These are phyloP conservation scores for Meriones psammophilus DNA, from an alignment of 2,797 vertebrate species.

Conservation along the genomic window DNA sequence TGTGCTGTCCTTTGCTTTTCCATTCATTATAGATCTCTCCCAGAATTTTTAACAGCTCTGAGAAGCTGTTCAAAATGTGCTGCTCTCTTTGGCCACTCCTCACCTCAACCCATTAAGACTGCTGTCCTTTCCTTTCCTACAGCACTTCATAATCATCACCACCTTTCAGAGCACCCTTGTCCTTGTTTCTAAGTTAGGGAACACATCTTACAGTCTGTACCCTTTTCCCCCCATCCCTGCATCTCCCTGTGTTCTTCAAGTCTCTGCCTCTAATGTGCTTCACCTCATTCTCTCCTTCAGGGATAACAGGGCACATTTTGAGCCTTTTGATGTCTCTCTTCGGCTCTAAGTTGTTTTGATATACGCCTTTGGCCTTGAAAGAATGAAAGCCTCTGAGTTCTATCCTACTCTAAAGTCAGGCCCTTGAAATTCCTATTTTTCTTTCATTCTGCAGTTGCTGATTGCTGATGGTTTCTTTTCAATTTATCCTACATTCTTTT, in stretches of 20 bases:
- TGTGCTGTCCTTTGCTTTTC: not conserved
- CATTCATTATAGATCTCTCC: not conserved
- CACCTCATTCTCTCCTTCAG: not conserved
- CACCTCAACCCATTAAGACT: not conserved
- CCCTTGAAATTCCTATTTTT: not conserved
- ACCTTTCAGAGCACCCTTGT: not conserved
- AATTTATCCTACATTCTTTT: not conserved
- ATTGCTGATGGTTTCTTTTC: conserved; percentile 21
- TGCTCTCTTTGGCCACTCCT: not conserved
- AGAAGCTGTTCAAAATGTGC: not conserved
- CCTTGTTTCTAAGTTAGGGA: not conserved
- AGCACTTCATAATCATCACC: not conserved
- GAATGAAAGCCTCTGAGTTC: not conserved
- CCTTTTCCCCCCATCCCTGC: not conserved
- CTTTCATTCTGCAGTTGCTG: not conserved
- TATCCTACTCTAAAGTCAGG: not conserved
- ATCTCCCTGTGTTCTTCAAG: not conserved
- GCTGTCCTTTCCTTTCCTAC: not conserved
- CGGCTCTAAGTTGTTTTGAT: conserved; percentile 36
- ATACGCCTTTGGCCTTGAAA: conserved; percentile 8
- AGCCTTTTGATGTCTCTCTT: conserved; percentile 36
- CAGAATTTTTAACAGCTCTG: not conserved
- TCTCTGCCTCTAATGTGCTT: not conserved
- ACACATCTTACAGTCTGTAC: not conserved
- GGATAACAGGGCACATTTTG: conserved; percentile 21